Evolutionary conservation across 2,113 vertebrate genomes (phyloP), one percentile per base, ranked within the genome.

Genomic region (Xerus inauris): DNA sequence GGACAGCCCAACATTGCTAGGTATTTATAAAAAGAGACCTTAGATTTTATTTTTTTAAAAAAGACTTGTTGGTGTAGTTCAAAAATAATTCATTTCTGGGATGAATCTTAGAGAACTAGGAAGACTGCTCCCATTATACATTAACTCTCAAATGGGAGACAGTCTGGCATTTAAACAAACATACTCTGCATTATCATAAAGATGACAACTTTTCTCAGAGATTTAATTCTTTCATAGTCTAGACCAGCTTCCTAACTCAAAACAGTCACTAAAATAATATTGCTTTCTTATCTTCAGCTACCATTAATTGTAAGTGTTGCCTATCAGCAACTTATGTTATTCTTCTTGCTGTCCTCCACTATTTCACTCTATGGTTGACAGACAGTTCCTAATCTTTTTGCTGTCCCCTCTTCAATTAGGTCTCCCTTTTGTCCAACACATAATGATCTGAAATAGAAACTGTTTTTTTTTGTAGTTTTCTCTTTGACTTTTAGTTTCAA

Each of bases 401-500:
- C 54, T 81, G 35, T 3, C 42, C n/a, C 10, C 6, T 47, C 51
- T 85, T 95, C 64, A 24, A 79, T 47, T 49, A 77, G n/a, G 26
- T 85, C 54, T 71, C 30, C 35, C 81, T 81, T 95, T 89, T 47
- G 88, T 76, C 59, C 49, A 79, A 96, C 84, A 91, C n/a, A 72
- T 69, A 82, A 22, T 64, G 22, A 84, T 49, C 80, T 84, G 67
- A 92, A 69, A 54, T 47, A n/a, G 30, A 51, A 77, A 89, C 5
- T n/a, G n/a, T n/a, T 81, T 82, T 90, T 73, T 81, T 71, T 3
- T 42, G 32, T 71, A 81, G 80, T 65, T 92, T 96, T 97, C 87
- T 87, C 40, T 96, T 26, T 87, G 90, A 94, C 80, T 97, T 96
- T 94, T 72, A 89, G 91, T 93, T 95, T 95, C 87, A 95, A 77